phyloP scores from a whole-genome alignment of 2,797 vertebrate genomes.

The Cirrhinus mrigala region DNA sequence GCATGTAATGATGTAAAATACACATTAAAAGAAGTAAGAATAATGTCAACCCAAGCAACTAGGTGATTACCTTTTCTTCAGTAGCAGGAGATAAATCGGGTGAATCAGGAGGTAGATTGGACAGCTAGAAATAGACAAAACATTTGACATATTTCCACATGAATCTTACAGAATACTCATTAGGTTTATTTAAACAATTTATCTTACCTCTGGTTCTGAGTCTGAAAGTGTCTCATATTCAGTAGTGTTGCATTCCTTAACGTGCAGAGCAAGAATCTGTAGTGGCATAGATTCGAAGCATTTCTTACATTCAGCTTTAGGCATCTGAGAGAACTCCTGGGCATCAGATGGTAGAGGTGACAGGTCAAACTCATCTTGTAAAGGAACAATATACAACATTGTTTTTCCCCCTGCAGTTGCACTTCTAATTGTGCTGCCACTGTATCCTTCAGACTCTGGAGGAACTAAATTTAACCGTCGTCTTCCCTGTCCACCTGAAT shows the following conservation, averaged over 20 bases:
- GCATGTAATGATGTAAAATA: neutral
- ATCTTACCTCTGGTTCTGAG: slow-evolving; percentile 1
- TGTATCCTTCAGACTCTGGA: slow-evolving; percentile 4
- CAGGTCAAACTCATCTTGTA: neutral
- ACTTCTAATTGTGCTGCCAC: neutral
- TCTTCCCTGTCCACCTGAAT: neutral
- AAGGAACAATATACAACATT: neutral
- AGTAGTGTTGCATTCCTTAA: neutral
- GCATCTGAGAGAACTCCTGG: slow-evolving; percentile 1
- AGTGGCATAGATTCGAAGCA: slow-evolving; percentile 7
- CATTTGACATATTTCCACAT: neutral
- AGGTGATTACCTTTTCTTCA: neutral
- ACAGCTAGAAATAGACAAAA: neutral
- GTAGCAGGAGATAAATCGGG: neutral
- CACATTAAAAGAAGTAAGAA: neutral
- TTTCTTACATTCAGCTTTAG: neutral
- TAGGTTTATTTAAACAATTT: neutral
- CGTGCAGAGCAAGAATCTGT: neutral
- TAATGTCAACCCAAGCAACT: neutral
- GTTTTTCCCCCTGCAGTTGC: neutral
- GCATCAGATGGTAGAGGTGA: slow-evolving; percentile 4
- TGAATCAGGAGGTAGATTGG: neutral
- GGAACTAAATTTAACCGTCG: neutral
- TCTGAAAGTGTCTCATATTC: neutral
- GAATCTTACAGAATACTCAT: neutral